Conservation (phyloP, 2,797 vertebrate species). For the Falco naumanni region DNA sequence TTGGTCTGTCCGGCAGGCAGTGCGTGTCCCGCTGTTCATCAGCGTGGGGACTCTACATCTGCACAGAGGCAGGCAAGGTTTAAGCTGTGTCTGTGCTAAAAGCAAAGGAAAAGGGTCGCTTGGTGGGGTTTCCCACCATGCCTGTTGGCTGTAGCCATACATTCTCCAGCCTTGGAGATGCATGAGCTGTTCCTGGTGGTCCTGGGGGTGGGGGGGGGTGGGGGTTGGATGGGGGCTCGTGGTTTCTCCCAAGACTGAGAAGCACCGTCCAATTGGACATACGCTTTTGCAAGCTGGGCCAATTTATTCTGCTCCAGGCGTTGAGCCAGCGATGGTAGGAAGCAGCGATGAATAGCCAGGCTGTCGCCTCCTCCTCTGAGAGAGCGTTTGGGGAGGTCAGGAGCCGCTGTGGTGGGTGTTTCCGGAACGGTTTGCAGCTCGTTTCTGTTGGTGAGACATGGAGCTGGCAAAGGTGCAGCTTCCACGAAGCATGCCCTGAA, state of each 20-base stretch:
- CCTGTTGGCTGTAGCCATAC: not conserved
- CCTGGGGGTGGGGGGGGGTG: not conserved
- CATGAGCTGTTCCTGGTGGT: not conserved
- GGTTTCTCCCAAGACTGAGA: not conserved
- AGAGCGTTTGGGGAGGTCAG: not conserved
- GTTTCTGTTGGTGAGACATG: not conserved
- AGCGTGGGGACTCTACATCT: rapidly evolving
- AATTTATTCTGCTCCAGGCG: slow-evolving; percentile 40
- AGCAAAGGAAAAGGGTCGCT: not conserved
- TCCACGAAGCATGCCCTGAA: not conserved
- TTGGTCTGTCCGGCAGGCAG: not conserved
- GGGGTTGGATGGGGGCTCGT: not conserved
- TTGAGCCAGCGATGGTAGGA: slow-evolving; percentile 37
- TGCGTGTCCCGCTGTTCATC: not conserved
- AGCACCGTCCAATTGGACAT: not conserved
- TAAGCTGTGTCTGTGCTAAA: not conserved
- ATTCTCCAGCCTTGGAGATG: not conserved
- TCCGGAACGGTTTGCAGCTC: not conserved
- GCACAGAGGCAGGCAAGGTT: not conserved
- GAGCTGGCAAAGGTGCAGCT: not conserved
- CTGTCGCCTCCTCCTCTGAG: not conserved
- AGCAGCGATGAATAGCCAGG: slow-evolving; percentile 18
- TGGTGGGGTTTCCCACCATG: not conserved
- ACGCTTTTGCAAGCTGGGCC: rapidly evolving
- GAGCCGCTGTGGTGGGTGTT: not conserved